Evolutionary conservation across 2,888 invertebrate genomes (phyloP).

Genomic region (Aphelenchoides bicaudatus): DNA sequence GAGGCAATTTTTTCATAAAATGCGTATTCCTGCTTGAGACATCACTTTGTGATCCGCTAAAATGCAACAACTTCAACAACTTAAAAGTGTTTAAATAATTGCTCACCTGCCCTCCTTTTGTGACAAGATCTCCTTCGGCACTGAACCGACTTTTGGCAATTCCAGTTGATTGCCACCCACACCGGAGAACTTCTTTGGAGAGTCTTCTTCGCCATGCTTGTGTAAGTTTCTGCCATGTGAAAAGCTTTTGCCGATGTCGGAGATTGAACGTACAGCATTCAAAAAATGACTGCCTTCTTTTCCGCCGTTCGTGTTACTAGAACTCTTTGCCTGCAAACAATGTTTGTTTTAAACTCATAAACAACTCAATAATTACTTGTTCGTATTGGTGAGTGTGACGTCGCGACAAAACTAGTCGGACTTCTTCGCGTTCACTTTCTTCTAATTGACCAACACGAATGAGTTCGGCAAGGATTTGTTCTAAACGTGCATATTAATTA

Average conservation of each 20-base stretch:
- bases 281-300: constrained; percentile 72
- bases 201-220: constrained; percentile 42
- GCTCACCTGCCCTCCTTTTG: constrained; percentile 39
- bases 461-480: constrained; percentile 55
- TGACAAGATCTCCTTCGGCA: constrained; percentile 52
- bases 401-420: constrained; percentile 78
- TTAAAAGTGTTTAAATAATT: too few relatives aligned
- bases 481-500: constrained; percentile 37
- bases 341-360: background rate
- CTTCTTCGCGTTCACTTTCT: constrained; percentile 73
- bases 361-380: constrained; percentile 52
- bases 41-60: constrained; percentile 15
- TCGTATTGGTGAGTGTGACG: constrained; percentile 91
- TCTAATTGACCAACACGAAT: constrained; percentile 72
- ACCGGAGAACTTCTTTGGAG: constrained; percentile 24
- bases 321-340: constrained; percentile 19
- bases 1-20: constrained; percentile 93
- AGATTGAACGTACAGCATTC: constrained; percentile 84
- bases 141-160: constrained; percentile 57
- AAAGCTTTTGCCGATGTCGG: constrained; percentile 84
- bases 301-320: constrained; percentile 47
- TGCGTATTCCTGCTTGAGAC: constrained; percentile 71
- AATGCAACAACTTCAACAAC: too few relatives aligned
- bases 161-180: constrained; percentile 41
- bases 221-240: constrained; percentile 79